A percentile compares a stretch with the other conserved stretches of the same genome.
Evolutionary conservation across 2,888 invertebrate genomes (phyloP).

Genomic region (Machimus atricapillus): DNA sequence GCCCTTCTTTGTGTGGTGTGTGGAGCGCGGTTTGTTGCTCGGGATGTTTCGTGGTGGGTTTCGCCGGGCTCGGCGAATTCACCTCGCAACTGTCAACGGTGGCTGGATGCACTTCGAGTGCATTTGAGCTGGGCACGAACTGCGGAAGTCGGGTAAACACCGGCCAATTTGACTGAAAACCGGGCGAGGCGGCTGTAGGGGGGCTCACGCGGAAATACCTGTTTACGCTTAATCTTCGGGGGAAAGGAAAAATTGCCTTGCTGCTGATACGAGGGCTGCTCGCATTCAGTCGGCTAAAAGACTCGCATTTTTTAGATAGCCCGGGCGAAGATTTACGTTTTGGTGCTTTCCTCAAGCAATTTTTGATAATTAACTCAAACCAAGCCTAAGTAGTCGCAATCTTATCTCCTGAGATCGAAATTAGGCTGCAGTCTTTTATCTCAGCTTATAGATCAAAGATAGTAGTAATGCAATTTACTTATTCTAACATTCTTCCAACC

Average conservation of each 20-base stretch:
- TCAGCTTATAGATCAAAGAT: too few species aligned
- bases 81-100: background rate
- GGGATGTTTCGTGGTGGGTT: conserved; percentile 2
- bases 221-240: background rate
- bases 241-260: background rate
- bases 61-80: background rate
- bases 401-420: too few species aligned
- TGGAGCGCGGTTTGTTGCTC: background rate
- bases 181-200: background rate
- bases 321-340: background rate
- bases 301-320: background rate
- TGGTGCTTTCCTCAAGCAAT: background rate
- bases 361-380: too few species aligned
- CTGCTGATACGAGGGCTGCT: background rate
- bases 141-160: background rate
- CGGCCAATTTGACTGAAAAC: background rate
- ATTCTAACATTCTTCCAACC: too few species aligned
- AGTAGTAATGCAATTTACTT: too few species aligned
- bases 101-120: background rate
- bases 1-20: background rate
- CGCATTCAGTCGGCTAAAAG: background rate
- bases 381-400: too few species aligned
- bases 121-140: background rate
- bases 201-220: background rate
- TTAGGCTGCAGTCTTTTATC: too few species aligned